These are phyloP conservation scores for Phymorhynchus buccinoides DNA, from an alignment of 1,140 invertebrate genomes.

Conservation along the genomic window DNA sequence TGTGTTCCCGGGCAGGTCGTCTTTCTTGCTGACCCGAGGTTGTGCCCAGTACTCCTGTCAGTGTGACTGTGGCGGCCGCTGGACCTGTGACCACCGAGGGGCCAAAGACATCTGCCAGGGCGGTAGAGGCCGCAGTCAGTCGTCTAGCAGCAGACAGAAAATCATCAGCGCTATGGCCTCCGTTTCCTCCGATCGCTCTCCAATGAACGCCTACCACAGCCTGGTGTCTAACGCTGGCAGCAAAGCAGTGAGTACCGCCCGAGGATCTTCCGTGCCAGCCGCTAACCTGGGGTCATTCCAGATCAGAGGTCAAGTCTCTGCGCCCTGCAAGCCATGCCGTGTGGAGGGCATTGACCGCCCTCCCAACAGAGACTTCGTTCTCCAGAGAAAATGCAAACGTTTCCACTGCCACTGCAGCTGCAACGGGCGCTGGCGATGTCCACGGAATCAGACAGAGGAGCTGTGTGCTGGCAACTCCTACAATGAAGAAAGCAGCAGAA, in stretches of 20 bases:
- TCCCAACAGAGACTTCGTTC: slow-evolving; percentile 37
- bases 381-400: slow-evolving; percentile 41
- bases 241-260: background rate
- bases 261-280: slow-evolving; percentile 31
- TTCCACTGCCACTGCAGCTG: slow-evolving; percentile 48
- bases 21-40: slow-evolving; percentile 45
- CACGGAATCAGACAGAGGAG: slow-evolving; percentile 27
- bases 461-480: slow-evolving; percentile 31
- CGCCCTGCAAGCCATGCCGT: slow-evolving; percentile 35
- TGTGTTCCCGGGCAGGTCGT: slow-evolving; percentile 41
- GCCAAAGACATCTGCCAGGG: slow-evolving; percentile 46
- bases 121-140: background rate
- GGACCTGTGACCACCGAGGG: slow-evolving; percentile 47
- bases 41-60: slow-evolving; percentile 53
- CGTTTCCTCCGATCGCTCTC: slow-evolving; percentile 6
- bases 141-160: too few relatives aligned
- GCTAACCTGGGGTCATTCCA: slow-evolving; percentile 42
- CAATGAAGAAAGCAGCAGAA: background rate
- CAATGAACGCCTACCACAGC: slow-evolving; percentile 17
- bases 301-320: background rate
- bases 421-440: slow-evolving; percentile 45
- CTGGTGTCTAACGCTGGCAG: slow-evolving; percentile 29
- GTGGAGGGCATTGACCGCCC: slow-evolving; percentile 40
- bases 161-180: background rate
- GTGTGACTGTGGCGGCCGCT: slow-evolving; percentile 51